phyloP scores from a whole-genome alignment of 92 coral and sea anemone genomes.

The Zoanthus sansibaricus region DNA sequence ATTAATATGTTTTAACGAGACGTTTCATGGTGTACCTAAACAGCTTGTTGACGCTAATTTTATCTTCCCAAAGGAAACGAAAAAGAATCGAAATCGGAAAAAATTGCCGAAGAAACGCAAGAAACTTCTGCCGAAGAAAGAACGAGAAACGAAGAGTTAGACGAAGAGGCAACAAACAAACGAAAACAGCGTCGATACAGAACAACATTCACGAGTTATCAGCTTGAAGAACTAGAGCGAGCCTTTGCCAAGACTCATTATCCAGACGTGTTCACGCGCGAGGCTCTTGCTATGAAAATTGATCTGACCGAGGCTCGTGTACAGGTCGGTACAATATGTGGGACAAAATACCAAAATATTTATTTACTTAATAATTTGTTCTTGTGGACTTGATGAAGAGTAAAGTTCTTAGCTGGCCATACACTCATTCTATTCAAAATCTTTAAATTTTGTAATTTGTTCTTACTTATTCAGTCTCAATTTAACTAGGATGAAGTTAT shows the following conservation, averaged over 20 bases:
- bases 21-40: slow-evolving; percentile 34
- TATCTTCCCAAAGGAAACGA: slow-evolving; percentile 26
- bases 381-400: neutral
- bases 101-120: slow-evolving; percentile 25
- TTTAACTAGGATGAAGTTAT: neutral
- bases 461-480: neutral
- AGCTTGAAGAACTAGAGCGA: slow-evolving; percentile 94
- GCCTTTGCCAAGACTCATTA: slow-evolving; percentile 98
- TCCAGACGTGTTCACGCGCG: slow-evolving; percentile 98
- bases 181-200: slow-evolving; percentile 97
- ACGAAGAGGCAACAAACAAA: slow-evolving; percentile 72
- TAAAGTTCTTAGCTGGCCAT: neutral
- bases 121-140: slow-evolving; percentile 64
- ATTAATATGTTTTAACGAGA: slow-evolving; percentile 79
- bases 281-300: slow-evolving; percentile 95
- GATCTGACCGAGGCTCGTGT: slow-evolving; percentile 99
- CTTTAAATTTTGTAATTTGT: neutral
- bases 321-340: slow-evolving; percentile 73
- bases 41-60: slow-evolving; percentile 55
- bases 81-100: slow-evolving; percentile 25
- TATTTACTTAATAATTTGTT: no score
- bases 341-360: neutral
- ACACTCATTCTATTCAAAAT: neutral
- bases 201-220: slow-evolving; percentile 97
- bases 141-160: slow-evolving; percentile 53